phyloP scores from a whole-genome alignment of 2,113 vertebrate genomes.

The Clinocottus analis region DNA sequence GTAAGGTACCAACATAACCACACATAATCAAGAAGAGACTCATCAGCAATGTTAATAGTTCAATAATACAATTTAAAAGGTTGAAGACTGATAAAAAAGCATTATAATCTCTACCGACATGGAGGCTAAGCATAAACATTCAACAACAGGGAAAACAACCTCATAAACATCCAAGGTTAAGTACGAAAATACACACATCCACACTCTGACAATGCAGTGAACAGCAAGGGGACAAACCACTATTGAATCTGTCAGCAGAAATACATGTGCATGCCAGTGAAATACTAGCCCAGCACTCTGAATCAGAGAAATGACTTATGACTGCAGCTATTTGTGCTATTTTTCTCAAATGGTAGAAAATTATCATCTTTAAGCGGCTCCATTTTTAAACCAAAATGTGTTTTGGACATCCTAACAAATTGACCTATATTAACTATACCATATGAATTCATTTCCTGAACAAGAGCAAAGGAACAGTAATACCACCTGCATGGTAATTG shows the following conservation, averaged over 20 bases:
- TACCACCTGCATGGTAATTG: conserved; percentile 43
- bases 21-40: not conserved
- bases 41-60: not conserved
- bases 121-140: conserved; percentile 22
- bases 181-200: not conserved
- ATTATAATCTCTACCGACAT: not conserved
- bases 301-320: conserved; percentile 41
- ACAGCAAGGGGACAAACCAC: conserved; percentile 34
- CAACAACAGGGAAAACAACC: conserved; percentile 13
- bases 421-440: conserved; percentile 24
- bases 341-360: conserved; percentile 33
- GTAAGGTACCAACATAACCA: conserved; percentile 17
- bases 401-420: conserved; percentile 22
- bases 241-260: conserved; percentile 63
- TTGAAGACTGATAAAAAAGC: conserved; percentile 2
- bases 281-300: conserved; percentile 44
- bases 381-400: conserved; percentile 21
- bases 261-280: conserved; percentile 45
- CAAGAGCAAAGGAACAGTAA: conserved; percentile 24
- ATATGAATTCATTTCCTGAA: conserved; percentile 28
- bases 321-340: conserved; percentile 32
- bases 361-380: conserved; percentile 30
- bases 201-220: conserved; percentile 29
- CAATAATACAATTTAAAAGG: not conserved
- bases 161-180: conserved; percentile 50